These are phyloP conservation scores for Ostrea denselamellosa DNA, from an alignment of 1,140 invertebrate species.

Conservation along the genomic window DNA sequence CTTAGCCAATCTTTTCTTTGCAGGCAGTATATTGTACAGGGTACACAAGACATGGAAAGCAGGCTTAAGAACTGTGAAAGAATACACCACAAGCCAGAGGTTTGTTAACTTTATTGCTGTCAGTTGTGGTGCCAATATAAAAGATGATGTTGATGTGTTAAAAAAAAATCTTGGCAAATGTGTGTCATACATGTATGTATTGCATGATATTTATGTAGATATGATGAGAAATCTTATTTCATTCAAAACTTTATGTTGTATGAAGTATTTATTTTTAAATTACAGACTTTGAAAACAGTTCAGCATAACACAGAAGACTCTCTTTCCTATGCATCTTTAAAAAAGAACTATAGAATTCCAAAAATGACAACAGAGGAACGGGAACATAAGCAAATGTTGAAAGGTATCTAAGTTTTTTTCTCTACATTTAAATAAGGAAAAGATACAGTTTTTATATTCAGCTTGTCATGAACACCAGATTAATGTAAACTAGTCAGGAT, in stretches of 20 bases:
- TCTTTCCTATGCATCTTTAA: neutral
- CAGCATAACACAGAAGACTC: neutral
- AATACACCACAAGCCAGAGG: neutral
- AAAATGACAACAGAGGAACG: neutral
- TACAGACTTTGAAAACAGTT: neutral
- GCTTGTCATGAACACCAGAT: too few species aligned
- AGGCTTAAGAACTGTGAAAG: neutral
- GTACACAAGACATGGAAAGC: neutral
- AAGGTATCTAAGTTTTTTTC: neutral
- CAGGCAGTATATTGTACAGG: too few species aligned
- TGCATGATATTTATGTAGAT: too few species aligned
- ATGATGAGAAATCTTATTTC: neutral
- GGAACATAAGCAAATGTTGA: neutral
- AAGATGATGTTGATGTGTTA: neutral
- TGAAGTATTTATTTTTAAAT: neutral
- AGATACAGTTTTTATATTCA: too few species aligned
- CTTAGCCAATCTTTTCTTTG: too few species aligned
- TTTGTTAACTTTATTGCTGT: neutral
- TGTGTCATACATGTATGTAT: neutral
- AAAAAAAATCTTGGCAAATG: neutral
- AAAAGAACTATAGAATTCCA: slow-evolving; percentile 2
- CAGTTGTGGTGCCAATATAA: neutral
- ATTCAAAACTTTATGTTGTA: neutral
- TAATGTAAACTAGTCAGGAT: too few species aligned
- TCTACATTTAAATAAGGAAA: too few species aligned